phyloP scores from a whole-genome alignment of 1,140 invertebrate genomes.

The Venustaconcha ellipsiformis region DNA sequence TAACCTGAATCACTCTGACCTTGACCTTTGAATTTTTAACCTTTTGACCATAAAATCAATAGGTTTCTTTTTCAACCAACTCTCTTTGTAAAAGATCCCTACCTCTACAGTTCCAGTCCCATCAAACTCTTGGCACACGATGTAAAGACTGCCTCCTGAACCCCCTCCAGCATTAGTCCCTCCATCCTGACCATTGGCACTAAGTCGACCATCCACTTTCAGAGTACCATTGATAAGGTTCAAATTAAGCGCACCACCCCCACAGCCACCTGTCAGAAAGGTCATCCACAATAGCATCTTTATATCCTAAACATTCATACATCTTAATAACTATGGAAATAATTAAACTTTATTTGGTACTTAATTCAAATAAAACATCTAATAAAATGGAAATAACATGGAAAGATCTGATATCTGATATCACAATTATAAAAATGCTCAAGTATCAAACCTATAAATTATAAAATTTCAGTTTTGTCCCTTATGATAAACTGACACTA shows the following conservation, averaged over 20 bases:
- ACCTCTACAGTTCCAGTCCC: conserved; percentile 53
- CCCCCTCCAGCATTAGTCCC: conserved; percentile 40
- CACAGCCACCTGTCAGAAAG: conserved; percentile 46
- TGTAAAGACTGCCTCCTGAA: conserved; percentile 51
- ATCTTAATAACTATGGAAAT: neutral
- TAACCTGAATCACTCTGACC: neutral
- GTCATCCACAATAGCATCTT: neutral
- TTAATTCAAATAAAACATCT: no score
- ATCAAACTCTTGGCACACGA: conserved; percentile 43
- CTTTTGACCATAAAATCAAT: conserved; percentile 5
- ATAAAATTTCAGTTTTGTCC: no score
- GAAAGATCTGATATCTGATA: no score
- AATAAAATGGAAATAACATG: no score
- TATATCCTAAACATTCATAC: neutral
- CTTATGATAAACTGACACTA: no score
- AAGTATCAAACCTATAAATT: no score
- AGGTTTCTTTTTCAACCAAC: no score
- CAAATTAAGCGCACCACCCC: conserved; percentile 52
- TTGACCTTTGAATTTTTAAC: neutral
- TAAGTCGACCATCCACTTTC: conserved; percentile 51
- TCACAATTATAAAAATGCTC: no score
- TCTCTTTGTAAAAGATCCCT: neutral
- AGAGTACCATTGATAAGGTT: conserved; percentile 34
- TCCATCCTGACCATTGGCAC: conserved; percentile 45
- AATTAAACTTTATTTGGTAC: no score